Base-by-base conservation (phyloP, 2,797 vertebrate genomes). In the Craterocephalus amniculus region DNA sequence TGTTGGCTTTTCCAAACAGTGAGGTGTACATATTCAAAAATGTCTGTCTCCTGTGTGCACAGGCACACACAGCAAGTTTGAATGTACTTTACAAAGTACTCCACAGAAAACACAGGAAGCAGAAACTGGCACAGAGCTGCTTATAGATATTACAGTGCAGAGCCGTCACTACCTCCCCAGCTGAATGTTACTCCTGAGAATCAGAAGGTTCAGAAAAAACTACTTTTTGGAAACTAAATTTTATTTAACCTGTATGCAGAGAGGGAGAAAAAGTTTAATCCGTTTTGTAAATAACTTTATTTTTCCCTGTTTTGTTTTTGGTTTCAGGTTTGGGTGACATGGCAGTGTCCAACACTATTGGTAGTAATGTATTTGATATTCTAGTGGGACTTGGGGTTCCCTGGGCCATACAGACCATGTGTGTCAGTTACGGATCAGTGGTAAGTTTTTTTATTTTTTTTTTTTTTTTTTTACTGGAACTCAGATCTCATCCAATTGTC, bases 301-400 rank as follows among this genome's bases (percentile, higher is more conserved):
- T 43, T 61, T 45, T 40, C 9, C 16, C 2, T 24, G 3, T 31
- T 49, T 18, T 11, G 0, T 51, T 48, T 58, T 51, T 48, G 26
- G 11, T 72, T 78, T 45, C 78, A 97, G 97, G 97, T 63, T 94
- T 99, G 0, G 97, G 97, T 14, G 97, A 99, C 89, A 99, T 99
- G 97, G 97, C 97, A 0, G 97, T 99, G 36, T 99, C 97, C 35
- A 99, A 99, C 80, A 97, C 97, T 38, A 95, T 99, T 5, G 97
- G 97, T 77, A 99, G 97, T 85, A 99, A 99, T 1, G 97, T 99
- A 57, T 99, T 99, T 88, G 97, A 99, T 80, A 99, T 99, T 76
- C 94, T 99, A 2, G 97, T 99, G 79, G 97, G 97, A 9, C 95
- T 99, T 1, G 97, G 97, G 0, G 67, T 98, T 60, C 97, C 97